Percentiles rank a stretch among this genome's conserved stretches.
phyloP scores from a whole-genome alignment of 1,140 invertebrate species.

The Paralvinella palmiformis region DNA sequence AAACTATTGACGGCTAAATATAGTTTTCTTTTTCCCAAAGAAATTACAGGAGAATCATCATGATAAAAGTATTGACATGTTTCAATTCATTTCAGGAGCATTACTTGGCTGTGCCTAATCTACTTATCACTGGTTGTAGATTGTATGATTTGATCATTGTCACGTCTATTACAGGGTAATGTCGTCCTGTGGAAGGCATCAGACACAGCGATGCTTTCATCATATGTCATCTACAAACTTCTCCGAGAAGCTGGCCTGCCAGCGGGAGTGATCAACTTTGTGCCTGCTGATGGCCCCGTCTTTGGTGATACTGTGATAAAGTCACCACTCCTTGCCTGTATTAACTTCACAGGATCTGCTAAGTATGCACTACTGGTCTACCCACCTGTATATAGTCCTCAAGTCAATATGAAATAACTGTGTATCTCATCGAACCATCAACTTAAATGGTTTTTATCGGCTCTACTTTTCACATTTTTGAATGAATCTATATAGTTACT shows the following conservation, averaged over 20 bases:
- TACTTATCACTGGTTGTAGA: no score
- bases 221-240: conserved; percentile 87
- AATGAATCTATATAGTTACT: no score
- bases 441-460: no score
- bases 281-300: conserved; percentile 87
- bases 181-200: conserved; percentile 97
- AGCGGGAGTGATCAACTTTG: conserved; percentile 92
- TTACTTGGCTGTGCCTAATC: no score
- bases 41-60: no score
- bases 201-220: conserved; percentile 92
- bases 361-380: conserved; percentile 69
- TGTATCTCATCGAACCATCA: background rate
- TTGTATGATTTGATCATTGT: background rate
- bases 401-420: background rate
- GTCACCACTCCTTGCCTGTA: conserved; percentile 78
- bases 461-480: no score
- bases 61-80: no score
- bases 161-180: conserved; percentile 70
- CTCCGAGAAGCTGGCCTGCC: conserved; percentile 62
- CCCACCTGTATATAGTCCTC: no score
- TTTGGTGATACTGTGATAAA: conserved; percentile 88
- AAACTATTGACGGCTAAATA: no score
- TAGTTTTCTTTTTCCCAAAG: no score
- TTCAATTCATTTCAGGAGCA: no score
- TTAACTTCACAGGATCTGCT: conserved; percentile 97